Conservation (phyloP, 2,888 invertebrate species). For the Ophioninae sp. region DNA sequence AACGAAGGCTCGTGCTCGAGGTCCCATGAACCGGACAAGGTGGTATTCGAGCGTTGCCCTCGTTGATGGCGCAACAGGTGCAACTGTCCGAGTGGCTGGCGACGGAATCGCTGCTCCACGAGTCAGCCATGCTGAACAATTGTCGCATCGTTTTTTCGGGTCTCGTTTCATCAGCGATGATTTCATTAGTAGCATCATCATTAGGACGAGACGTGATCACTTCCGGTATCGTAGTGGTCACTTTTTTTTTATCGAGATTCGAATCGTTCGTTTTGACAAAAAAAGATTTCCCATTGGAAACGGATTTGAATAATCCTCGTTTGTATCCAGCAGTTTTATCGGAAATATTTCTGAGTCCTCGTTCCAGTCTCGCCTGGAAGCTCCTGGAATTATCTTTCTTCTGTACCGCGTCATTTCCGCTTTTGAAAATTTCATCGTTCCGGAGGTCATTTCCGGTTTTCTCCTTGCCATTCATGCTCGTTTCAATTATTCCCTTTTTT, state of each 20-base stretch:
- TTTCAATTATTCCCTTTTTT: conserved; percentile 21
- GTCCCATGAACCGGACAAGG: conserved; percentile 66
- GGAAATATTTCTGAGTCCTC: conserved; percentile 63
- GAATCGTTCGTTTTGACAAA: not conserved
- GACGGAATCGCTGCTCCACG: conserved; percentile 73
- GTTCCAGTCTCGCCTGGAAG: conserved; percentile 66
- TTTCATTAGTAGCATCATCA: conserved; percentile 27
- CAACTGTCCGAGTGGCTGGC: conserved; percentile 72
- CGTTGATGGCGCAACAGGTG: conserved; percentile 67
- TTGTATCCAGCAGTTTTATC: conserved; percentile 51
- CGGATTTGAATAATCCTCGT: conserved; percentile 44
- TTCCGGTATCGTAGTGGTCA: not conserved
- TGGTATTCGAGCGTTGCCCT: conserved; percentile 54
- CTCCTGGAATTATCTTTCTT: conserved; percentile 58
- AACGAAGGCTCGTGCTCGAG: conserved; percentile 43
- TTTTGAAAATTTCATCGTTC: not conserved
- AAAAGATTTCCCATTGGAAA: not conserved
- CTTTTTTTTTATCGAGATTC: not conserved
- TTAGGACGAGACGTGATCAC: not conserved
- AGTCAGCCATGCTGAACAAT: conserved; percentile 71
- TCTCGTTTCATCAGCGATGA: conserved; percentile 39
- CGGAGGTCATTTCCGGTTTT: conserved; percentile 9
- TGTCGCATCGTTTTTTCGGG: conserved; percentile 68
- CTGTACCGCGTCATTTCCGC: conserved; percentile 27
- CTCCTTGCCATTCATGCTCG: conserved; percentile 8